These are phyloP conservation scores for Tipula confusa DNA, from an alignment of 2,888 invertebrate species.

Conservation along the genomic window DNA sequence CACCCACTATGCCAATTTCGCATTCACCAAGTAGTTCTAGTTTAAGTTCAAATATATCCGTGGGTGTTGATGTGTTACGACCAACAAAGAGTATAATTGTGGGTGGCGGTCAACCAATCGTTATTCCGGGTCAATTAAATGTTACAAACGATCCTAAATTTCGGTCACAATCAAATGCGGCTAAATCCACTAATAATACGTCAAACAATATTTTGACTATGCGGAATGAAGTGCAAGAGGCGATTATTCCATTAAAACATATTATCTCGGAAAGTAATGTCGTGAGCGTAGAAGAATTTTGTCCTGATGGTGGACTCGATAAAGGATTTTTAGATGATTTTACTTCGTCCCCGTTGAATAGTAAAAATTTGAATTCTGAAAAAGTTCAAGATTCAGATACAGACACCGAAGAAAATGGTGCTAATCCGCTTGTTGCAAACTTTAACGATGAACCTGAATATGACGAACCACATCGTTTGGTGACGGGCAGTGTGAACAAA, in stretches of 20 bases:
- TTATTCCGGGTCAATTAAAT: slow-evolving; percentile 36
- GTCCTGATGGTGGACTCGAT: slow-evolving; percentile 69
- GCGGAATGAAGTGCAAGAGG: slow-evolving; percentile 34
- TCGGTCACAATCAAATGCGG: neutral
- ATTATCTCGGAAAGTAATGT: slow-evolving; percentile 39
- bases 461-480: neutral
- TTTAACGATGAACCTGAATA: slow-evolving; percentile 68
- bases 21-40: slow-evolving; percentile 46
- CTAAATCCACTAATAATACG: neutral
- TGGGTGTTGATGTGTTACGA: neutral
- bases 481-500: neutral
- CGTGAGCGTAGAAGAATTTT: slow-evolving; percentile 65
- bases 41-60: slow-evolving; percentile 44
- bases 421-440: slow-evolving; percentile 74
- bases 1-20: slow-evolving; percentile 49
- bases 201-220: neutral
- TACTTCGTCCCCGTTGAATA: slow-evolving; percentile 39
- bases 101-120: slow-evolving; percentile 38
- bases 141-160: slow-evolving; percentile 33
- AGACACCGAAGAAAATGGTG: slow-evolving; percentile 58
- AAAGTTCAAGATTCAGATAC: slow-evolving; percentile 46
- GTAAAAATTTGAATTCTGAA: neutral
- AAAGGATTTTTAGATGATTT: slow-evolving; percentile 71
- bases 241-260: slow-evolving; percentile 25
- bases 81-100: slow-evolving; percentile 38